Conservation (phyloP, 2,113 vertebrate species). For the Illadopsis cleaveri region DNA sequence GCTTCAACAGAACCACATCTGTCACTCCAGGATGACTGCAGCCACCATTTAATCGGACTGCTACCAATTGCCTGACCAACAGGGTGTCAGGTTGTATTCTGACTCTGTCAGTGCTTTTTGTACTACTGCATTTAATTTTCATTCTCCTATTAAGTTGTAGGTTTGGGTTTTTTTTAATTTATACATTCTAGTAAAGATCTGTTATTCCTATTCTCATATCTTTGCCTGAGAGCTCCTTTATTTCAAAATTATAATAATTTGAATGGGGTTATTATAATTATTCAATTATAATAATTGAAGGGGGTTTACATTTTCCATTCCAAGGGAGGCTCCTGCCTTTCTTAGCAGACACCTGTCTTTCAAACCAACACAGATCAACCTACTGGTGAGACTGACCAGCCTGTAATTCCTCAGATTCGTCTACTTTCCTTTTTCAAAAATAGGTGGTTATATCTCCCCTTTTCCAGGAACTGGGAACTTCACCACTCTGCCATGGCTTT, state of each 20-base stretch:
- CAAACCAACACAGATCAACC: background rate
- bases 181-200: background rate
- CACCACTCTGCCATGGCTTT: background rate
- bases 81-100: background rate
- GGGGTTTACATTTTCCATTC: background rate
- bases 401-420: background rate
- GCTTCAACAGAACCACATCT: background rate
- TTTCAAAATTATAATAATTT: background rate
- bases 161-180: background rate
- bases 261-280: too few species aligned
- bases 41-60: background rate
- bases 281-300: background rate
- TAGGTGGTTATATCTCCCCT: background rate
- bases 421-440: background rate
- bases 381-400: background rate
- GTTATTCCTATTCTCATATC: background rate
- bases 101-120: background rate
- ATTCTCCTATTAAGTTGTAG: background rate
- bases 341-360: background rate
- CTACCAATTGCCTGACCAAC: background rate
- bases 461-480: background rate
- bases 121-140: background rate
- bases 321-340: background rate
- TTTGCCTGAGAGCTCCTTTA: background rate
- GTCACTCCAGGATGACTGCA: background rate